Evolutionary conservation across 2,113 vertebrate species (phyloP).

Genomic region (mouse (Mus musculus)): DNA sequence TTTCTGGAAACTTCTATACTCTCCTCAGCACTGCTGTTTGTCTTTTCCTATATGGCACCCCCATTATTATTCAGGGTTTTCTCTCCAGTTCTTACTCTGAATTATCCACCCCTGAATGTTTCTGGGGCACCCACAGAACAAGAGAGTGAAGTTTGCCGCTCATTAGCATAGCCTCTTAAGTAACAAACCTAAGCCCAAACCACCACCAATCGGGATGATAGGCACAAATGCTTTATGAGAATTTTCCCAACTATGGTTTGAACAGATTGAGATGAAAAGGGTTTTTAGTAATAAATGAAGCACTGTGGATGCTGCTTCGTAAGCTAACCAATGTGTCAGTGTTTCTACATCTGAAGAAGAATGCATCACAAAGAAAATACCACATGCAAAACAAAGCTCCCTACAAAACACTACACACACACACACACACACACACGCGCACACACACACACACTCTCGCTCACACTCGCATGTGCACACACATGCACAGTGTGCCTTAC

Average conservation of each 20-base stretch:
- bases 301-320: neutral
- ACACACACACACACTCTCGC: no score
- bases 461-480: no score
- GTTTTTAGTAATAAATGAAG: neutral
- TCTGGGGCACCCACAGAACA: neutral
- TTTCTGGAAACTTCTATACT: conserved; percentile 2
- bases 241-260: neutral
- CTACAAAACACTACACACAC: neutral
- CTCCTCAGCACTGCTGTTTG: neutral
- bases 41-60: neutral
- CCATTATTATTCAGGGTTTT: neutral
- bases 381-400: neutral
- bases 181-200: neutral
- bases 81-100: neutral
- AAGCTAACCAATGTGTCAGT: neutral
- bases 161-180: neutral
- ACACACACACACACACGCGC: neutral
- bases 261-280: neutral
- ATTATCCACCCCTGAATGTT: neutral
- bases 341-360: neutral
- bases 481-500: neutral
- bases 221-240: neutral
- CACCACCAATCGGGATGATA: neutral
- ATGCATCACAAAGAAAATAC: neutral
- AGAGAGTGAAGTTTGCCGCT: neutral